These are phyloP conservation scores for Automeris io DNA, from an alignment of 2,888 invertebrate species.

Conservation along the genomic window DNA sequence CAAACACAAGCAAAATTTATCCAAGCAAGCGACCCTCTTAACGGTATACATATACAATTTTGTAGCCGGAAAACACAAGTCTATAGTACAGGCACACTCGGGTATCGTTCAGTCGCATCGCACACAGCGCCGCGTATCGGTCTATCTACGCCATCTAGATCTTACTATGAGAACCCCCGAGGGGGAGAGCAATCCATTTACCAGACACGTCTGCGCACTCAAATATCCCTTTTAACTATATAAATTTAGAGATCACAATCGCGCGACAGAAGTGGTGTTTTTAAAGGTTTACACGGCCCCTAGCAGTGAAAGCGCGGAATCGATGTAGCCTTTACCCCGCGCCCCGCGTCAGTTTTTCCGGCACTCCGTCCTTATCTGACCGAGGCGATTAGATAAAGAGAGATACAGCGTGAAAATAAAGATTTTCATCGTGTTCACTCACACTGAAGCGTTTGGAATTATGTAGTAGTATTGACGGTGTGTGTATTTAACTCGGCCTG, in stretches of 20 bases:
- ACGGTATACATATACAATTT: constrained; percentile 54
- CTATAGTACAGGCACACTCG: constrained; percentile 42
- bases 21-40: constrained; percentile 65
- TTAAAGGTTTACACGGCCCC: constrained; percentile 78
- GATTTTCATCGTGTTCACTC: constrained; percentile 78
- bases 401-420: constrained; percentile 78
- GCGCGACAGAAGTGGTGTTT: constrained; percentile 67
- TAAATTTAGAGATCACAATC: constrained; percentile 71
- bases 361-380: constrained; percentile 76
- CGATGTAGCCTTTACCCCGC: constrained; percentile 77
- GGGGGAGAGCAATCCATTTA: constrained; percentile 77
- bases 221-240: constrained; percentile 60
- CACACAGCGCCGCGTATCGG: constrained; percentile 67
- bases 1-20: constrained; percentile 74
- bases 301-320: constrained; percentile 78
- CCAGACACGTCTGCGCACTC: constrained; percentile 47
- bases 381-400: constrained; percentile 75
- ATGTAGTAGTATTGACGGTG: constrained; percentile 49
- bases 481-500: constrained; percentile 49
- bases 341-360: constrained; percentile 75
- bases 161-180: constrained; percentile 75
- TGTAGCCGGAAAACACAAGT: constrained; percentile 61
- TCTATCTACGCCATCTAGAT: constrained; percentile 77
- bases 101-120: constrained; percentile 31
- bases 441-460: constrained; percentile 60